Evolutionary conservation across 2,888 invertebrate species (phyloP).

Genomic region (Omphaloscelis lunosa): DNA sequence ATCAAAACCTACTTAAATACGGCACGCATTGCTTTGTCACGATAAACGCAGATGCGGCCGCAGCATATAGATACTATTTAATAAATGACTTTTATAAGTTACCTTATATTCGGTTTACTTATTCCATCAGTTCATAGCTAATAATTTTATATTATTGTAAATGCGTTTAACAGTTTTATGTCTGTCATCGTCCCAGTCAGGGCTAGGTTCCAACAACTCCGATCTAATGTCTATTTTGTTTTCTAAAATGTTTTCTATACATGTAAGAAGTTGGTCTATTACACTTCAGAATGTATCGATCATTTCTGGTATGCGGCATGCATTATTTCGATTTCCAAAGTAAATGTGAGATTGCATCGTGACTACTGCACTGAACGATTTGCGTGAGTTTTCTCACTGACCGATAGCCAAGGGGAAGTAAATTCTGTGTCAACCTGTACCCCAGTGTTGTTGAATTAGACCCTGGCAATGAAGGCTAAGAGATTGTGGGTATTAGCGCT

Average conservation of each 20-base stretch:
- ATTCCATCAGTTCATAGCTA: background rate
- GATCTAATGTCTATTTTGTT: slow-evolving; percentile 15
- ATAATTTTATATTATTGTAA: background rate
- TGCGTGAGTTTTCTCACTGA: slow-evolving; percentile 75
- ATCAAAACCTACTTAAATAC: too few relatives aligned
- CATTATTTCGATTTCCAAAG: slow-evolving; percentile 67
- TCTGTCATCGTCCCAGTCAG: slow-evolving; percentile 8
- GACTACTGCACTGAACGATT: slow-evolving; percentile 65
- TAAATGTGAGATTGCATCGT: slow-evolving; percentile 70
- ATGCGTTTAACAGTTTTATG: slow-evolving; percentile 7
- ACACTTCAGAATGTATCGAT: slow-evolving; percentile 41
- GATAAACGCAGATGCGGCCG: too few relatives aligned
- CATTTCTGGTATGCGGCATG: slow-evolving; percentile 44
- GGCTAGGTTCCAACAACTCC: slow-evolving; percentile 19
- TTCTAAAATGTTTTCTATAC: slow-evolving; percentile 23
- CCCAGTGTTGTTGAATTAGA: slow-evolving; percentile 46
- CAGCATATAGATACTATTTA: background rate
- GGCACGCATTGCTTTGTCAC: too few relatives aligned
- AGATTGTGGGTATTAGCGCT: slow-evolving; percentile 54
- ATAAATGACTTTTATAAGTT: background rate
- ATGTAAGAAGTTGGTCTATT: slow-evolving; percentile 32
- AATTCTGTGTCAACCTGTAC: slow-evolving; percentile 68
- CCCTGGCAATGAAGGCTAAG: slow-evolving; percentile 45
- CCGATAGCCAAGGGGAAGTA: slow-evolving; percentile 76
- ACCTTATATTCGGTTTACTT: background rate